Percentiles rank a stretch among this genome's conserved stretches.
These are phyloP conservation scores for Aspidiotus destructor DNA, from an alignment of 2,888 invertebrate species.

Conservation along the genomic window DNA sequence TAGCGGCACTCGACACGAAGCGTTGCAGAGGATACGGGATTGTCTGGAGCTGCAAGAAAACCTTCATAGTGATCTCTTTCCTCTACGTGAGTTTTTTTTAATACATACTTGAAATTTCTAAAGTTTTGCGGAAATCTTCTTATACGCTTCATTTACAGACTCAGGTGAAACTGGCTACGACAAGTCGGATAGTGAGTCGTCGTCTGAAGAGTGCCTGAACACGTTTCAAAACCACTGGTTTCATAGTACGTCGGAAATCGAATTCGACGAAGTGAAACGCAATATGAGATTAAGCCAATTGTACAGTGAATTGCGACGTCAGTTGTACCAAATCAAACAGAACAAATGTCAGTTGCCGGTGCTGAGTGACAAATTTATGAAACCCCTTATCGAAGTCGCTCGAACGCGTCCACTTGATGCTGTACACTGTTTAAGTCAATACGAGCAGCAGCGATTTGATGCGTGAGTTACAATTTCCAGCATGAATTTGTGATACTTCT, in stretches of 20 bases:
- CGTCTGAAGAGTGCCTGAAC: slow-evolving; percentile 24
- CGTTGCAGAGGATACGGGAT: slow-evolving; percentile 50
- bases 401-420: slow-evolving; percentile 20
- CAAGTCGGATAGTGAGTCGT: slow-evolving; percentile 25
- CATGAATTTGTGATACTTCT: neutral
- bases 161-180: slow-evolving; percentile 27
- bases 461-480: neutral
- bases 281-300: slow-evolving; percentile 17
- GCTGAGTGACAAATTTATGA: slow-evolving; percentile 19
- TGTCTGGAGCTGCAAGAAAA: slow-evolving; percentile 38
- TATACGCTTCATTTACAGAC: slow-evolving; percentile 8
- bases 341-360: slow-evolving; percentile 20
- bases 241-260: slow-evolving; percentile 15
- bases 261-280: slow-evolving; percentile 26
- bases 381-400: slow-evolving; percentile 15
- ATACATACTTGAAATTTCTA: neutral
- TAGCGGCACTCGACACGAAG: slow-evolving; percentile 44
- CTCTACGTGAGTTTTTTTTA: slow-evolving; percentile 40
- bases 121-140: neutral
- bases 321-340: slow-evolving; percentile 24
- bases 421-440: slow-evolving; percentile 7
- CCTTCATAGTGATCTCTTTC: slow-evolving; percentile 40
- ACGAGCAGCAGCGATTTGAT: neutral
- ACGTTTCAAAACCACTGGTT: slow-evolving; percentile 32
- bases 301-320: slow-evolving; percentile 20